Conservation (phyloP, 1,140 invertebrate genomes). For the Heliconius himera region DNA sequence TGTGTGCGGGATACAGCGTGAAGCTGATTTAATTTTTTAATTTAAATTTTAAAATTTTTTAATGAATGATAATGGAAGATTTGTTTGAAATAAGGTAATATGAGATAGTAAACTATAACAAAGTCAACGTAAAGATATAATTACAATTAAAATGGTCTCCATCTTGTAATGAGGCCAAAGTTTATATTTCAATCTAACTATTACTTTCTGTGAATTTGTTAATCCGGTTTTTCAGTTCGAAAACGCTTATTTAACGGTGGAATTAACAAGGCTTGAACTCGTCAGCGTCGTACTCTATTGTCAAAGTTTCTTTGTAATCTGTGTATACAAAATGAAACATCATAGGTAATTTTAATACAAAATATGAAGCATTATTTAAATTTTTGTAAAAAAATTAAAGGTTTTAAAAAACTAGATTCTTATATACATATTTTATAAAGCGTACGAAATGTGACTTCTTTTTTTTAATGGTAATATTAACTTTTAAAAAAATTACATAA, state of each 20-base stretch:
- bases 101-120: background rate
- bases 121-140: background rate
- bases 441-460: no score
- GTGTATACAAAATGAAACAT: background rate
- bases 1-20: no score
- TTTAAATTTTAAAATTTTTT: no score
- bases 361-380: background rate
- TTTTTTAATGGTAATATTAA: no score
- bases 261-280: slow-evolving; percentile 22
- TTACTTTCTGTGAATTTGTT: slow-evolving; percentile 14
- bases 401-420: background rate
- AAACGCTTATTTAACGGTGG: slow-evolving; percentile 17
- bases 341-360: background rate
- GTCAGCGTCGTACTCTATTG: slow-evolving; percentile 13
- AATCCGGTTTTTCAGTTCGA: slow-evolving; percentile 16
- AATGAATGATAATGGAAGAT: background rate
- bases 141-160: background rate
- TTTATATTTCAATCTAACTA: slow-evolving; percentile 8
- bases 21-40: no score
- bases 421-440: background rate
- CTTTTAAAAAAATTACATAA: no score
- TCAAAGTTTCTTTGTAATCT: slow-evolving; percentile 21
- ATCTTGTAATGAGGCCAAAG: background rate
- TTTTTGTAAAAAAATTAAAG: background rate
- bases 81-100: background rate